Percentiles rank a stretch among this genome's conserved stretches.
Evolutionary conservation across 1,140 invertebrate species (phyloP).

Genomic region (Drosophila sp.): DNA sequence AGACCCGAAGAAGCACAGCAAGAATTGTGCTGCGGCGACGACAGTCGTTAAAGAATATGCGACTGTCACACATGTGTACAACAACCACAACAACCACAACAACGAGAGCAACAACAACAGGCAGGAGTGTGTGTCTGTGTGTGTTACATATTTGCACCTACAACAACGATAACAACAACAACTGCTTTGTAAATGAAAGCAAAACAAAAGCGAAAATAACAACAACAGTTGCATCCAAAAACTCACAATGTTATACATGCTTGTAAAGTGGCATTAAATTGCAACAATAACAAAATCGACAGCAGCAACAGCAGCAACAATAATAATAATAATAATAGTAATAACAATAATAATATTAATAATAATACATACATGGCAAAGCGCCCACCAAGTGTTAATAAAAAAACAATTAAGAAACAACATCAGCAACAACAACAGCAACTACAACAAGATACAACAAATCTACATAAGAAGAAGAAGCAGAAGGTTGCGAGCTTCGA

Average conservation of each 20-base stretch:
- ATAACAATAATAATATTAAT: neutral
- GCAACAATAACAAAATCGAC: constrained; percentile 49
- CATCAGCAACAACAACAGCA: neutral
- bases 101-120: neutral
- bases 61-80: constrained; percentile 10
- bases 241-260: constrained; percentile 53
- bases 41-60: constrained; percentile 36
- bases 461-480: constrained; percentile 21
- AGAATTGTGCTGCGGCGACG: constrained; percentile 28
- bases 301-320: constrained; percentile 17
- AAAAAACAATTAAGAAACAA: constrained; percentile 28
- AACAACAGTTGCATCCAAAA: constrained; percentile 30
- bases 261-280: constrained; percentile 57
- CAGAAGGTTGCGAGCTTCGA: constrained; percentile 43
- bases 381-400: constrained; percentile 49
- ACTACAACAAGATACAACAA: constrained; percentile 4
- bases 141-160: constrained; percentile 29
- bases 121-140: constrained; percentile 6
- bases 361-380: constrained; percentile 26
- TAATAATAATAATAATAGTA: too few species aligned
- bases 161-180: constrained; percentile 11
- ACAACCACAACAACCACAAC: neutral
- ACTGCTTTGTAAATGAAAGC: constrained; percentile 11
- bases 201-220: constrained; percentile 32
- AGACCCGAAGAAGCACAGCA: constrained; percentile 16